Evolutionary conservation across 2,113 vertebrate genomes (phyloP).

Genomic region (Sinosuthora webbiana): DNA sequence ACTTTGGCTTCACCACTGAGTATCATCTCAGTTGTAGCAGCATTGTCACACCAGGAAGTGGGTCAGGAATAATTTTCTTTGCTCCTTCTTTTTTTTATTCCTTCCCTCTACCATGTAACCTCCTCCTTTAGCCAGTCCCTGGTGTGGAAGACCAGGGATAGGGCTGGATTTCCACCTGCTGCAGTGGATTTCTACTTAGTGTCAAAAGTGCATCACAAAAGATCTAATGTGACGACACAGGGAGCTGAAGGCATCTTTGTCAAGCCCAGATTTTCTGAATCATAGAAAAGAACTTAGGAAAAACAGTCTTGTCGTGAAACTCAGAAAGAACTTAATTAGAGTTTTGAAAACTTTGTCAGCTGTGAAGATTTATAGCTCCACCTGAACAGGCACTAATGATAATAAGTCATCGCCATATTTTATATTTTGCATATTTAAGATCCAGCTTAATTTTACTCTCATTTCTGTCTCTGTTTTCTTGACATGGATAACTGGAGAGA

Average conservation of each 20-base stretch:
- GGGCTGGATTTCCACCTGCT: neutral
- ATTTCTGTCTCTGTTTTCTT: neutral
- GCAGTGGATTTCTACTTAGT: neutral
- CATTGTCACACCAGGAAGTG: neutral
- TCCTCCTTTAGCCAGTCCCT: neutral
- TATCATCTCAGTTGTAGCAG: neutral
- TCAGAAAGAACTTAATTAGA: neutral
- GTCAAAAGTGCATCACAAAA: neutral
- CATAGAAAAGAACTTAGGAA: neutral
- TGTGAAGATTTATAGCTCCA: neutral
- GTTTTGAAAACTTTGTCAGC: neutral
- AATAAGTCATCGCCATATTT: neutral
- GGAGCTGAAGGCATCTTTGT: neutral
- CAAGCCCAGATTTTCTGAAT: neutral
- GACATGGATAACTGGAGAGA: neutral
- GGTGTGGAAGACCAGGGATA: rapidly evolving
- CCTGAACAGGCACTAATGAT: neutral
- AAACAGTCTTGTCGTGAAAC: neutral
- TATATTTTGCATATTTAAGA: neutral
- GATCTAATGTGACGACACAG: rapidly evolving
- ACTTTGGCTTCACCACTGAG: neutral
- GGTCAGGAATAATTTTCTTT: neutral
- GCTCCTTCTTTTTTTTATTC: neutral
- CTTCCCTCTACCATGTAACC: neutral
- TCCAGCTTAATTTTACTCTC: neutral